Conservation (phyloP, 2,797 vertebrate species). For the Sebastes elongatus region DNA sequence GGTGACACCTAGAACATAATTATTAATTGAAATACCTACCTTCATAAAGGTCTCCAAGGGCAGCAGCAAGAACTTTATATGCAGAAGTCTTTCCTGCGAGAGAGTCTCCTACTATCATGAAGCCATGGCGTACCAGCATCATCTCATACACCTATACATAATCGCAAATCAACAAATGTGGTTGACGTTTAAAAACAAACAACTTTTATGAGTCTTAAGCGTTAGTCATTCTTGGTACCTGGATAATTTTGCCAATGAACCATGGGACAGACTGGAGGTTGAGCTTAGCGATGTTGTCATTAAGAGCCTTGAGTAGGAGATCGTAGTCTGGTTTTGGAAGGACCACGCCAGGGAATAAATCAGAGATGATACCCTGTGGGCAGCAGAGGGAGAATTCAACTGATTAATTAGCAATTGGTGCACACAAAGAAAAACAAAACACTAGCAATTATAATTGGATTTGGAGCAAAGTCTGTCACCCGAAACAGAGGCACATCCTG, state of each 20-base stretch:
- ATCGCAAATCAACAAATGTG: not conserved
- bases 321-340: conserved; percentile 93
- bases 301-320: conserved; percentile 85
- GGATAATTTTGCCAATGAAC: conserved; percentile 96
- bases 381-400: conserved; percentile 6
- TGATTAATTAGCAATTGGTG: not conserved
- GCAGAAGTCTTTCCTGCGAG: conserved; percentile 92
- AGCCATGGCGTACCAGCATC: conserved; percentile 96
- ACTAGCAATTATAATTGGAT: not conserved
- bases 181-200: not conserved
- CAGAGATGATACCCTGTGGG: conserved; percentile 93
- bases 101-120: conserved; percentile 94
- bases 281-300: conserved; percentile 85
- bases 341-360: conserved; percentile 92
- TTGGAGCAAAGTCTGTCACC: conserved; percentile 73
- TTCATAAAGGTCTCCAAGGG: conserved; percentile 85
- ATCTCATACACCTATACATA: conserved; percentile 91
- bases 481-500: conserved; percentile 95
- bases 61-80: conserved; percentile 89
- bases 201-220: not conserved
- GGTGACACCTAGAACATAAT: not conserved
- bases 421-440: not conserved
- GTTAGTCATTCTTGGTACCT: conserved; percentile 76
- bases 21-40: conserved; percentile 68
- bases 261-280: conserved; percentile 91